Conservation (phyloP, 2,797 vertebrate genomes). For the Artibeus lituratus region DNA sequence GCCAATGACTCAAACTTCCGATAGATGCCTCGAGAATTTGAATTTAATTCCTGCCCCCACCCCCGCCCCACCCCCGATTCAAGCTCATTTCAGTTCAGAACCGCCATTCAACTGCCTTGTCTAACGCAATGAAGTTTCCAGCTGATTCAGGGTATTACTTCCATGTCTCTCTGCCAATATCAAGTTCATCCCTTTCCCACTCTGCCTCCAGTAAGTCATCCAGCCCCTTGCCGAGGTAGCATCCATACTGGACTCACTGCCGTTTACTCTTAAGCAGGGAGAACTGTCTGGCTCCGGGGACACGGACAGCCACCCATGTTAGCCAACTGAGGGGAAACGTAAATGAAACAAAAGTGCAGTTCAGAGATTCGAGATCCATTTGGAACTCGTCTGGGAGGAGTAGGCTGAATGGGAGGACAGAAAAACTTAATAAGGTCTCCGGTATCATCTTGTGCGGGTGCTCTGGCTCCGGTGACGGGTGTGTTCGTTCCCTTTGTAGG, state of each 20-base stretch:
- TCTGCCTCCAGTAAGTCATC: not conserved
- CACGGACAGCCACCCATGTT: not conserved
- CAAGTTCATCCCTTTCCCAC: not conserved
- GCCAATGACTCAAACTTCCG: not conserved
- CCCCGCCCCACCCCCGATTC: not conserved
- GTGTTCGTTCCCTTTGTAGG: slow-evolving; percentile 58
- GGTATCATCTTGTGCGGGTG: not conserved
- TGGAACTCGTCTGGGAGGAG: not conserved
- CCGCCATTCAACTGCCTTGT: not conserved
- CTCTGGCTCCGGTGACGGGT: slow-evolving; percentile 46
- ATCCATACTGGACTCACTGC: not conserved
- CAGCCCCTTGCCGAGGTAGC: not conserved
- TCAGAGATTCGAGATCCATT: not conserved
- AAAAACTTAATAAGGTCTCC: slow-evolving; percentile 31
- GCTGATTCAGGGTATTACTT: not conserved
- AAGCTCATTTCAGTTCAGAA: not conserved
- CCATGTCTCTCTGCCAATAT: not conserved
- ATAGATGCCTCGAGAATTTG: not conserved
- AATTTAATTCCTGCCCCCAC: not conserved
- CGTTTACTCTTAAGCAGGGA: not conserved
- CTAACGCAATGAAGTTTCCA: not conserved
- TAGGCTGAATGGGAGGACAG: not conserved
- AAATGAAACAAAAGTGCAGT: not conserved
- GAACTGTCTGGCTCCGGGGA: not conserved
- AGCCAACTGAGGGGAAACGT: not conserved